A percentile compares a stretch with the other conserved stretches of the same genome.
Conservation (phyloP, 2,797 vertebrate genomes). For the Momotus momota region DNA sequence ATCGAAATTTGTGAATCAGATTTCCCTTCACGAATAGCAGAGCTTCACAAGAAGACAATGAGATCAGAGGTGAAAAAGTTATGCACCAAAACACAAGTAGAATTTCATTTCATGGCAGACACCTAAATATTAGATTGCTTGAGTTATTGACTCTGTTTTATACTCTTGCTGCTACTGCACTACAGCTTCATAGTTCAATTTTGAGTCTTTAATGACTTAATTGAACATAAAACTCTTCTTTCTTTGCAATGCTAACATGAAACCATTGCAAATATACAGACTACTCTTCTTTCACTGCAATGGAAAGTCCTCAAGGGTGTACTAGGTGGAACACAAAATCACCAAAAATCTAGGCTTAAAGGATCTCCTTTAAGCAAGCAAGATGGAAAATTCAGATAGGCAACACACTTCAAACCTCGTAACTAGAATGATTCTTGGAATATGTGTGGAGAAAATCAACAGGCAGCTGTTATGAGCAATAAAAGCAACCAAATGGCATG, state of each 20-base stretch:
- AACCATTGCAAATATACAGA: not conserved
- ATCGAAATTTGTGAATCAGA: not conserved
- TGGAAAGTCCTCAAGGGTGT: not conserved
- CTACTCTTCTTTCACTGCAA: not conserved
- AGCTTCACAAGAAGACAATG: not conserved
- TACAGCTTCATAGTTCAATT: not conserved
- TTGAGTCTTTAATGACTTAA: not conserved
- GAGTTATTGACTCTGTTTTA: not conserved
- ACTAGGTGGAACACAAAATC: not conserved
- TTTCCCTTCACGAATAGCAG: not conserved
- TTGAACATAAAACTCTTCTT: not conserved
- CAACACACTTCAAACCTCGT: not conserved
- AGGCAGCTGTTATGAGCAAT: not conserved
- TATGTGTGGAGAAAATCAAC: not conserved
- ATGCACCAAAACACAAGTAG: not conserved
- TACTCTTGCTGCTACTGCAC: not conserved
- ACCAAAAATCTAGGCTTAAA: not conserved
- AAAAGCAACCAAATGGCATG: not conserved
- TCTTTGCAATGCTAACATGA: not conserved
- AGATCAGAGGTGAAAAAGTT: not conserved
- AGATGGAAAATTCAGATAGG: not conserved
- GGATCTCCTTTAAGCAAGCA: not conserved
- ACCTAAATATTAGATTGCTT: not conserved
- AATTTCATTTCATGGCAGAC: not conserved
- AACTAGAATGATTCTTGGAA: not conserved